phyloP scores from a whole-genome alignment of 2,797 vertebrate genomes.

The Brachyalestes nurse region DNA sequence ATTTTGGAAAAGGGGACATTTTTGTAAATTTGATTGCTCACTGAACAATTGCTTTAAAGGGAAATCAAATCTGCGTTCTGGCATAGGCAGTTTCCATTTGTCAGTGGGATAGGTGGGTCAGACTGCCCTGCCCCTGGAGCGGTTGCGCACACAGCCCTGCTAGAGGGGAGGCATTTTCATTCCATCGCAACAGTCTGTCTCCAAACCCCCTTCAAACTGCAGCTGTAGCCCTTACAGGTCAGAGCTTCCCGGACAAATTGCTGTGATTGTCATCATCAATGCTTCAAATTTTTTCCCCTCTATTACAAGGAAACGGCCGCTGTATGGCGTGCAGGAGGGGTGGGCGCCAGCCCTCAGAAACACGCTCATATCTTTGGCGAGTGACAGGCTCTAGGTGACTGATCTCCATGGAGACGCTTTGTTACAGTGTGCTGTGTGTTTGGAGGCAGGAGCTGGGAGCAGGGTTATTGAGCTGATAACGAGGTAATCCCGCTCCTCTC shows the following conservation, averaged over 20 bases:
- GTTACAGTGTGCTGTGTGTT: slow-evolving; percentile 67
- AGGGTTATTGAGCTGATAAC: slow-evolving; percentile 91
- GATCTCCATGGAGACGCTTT: slow-evolving; percentile 90
- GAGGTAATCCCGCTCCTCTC: slow-evolving; percentile 86
- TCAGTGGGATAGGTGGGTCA: slow-evolving; percentile 31
- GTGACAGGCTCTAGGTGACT: slow-evolving; percentile 84
- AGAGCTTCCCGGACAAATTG: slow-evolving; percentile 60
- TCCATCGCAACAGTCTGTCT: slow-evolving; percentile 16
- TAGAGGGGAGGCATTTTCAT: slow-evolving; percentile 44
- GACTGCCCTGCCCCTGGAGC: slow-evolving; percentile 32
- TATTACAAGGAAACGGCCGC: slow-evolving; percentile 48
- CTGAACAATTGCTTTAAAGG: slow-evolving; percentile 11
- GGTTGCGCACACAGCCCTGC: not conserved
- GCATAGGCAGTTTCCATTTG: slow-evolving; percentile 41
- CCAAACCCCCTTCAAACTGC: slow-evolving; percentile 40
- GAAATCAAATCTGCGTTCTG: slow-evolving; percentile 7
- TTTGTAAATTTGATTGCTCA: not conserved
- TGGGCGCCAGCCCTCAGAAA: slow-evolving; percentile 74
- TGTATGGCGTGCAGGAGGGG: slow-evolving; percentile 65
- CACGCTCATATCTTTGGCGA: slow-evolving; percentile 84
- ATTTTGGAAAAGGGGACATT: not conserved
- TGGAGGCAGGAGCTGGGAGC: slow-evolving; percentile 79
- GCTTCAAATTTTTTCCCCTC: slow-evolving; percentile 58
- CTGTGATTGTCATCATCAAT: slow-evolving; percentile 55
- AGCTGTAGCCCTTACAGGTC: slow-evolving; percentile 51